Evolutionary conservation across 2,113 vertebrate genomes (phyloP), one percentile per base, ranked within the genome.

Genomic region (Tetraodon nigroviridis): DNA sequence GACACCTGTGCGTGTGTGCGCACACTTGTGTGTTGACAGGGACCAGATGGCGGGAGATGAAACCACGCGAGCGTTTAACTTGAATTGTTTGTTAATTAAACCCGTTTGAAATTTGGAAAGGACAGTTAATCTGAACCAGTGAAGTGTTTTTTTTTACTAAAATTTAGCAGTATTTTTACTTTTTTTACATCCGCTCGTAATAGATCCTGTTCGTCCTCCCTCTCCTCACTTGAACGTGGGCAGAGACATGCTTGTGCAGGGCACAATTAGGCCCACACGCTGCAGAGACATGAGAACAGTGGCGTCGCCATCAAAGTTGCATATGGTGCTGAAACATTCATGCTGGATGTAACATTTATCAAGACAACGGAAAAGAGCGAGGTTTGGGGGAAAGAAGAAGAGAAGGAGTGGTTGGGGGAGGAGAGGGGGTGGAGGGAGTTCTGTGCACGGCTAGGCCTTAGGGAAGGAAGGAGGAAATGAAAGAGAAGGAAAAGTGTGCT

Each of bases 1-100:
- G 79, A 87, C 90, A 93, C 91, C 89, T 92, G 91, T 84, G 63
- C 42, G 90, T 85, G 75, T 53, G 55, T 8, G 3, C 13, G 58
- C 6, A 70, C 61, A 15, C 16, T 12, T 17, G 50, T 27, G 21
- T 17, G 50, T 51, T 14, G 16, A 44, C 42, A 44, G 15, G 32
- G 42, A 44, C 16, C 42, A 44, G 42, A 44, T 44, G 42, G 16
- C 16, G 14, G 13, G 42, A 44, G 42, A 37, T 37, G 32, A 37
- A 12, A 37, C 32, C 1, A 37, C 16, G 42, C 16, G 15, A 2
- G 42, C 16, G 42, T 44, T 44, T 44, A 14, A 44, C 16, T 44
- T 44, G 16, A 44, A 5, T 44, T 44, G 15, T 44, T 44, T 17
- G 15, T 44, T 17, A 44, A 44, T 14, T 44, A 14, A 17, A 17